Percentiles rank a stretch among this genome's conserved stretches.
Evolutionary conservation across 2,888 invertebrate species (phyloP).

Genomic region (Eulithis testata): DNA sequence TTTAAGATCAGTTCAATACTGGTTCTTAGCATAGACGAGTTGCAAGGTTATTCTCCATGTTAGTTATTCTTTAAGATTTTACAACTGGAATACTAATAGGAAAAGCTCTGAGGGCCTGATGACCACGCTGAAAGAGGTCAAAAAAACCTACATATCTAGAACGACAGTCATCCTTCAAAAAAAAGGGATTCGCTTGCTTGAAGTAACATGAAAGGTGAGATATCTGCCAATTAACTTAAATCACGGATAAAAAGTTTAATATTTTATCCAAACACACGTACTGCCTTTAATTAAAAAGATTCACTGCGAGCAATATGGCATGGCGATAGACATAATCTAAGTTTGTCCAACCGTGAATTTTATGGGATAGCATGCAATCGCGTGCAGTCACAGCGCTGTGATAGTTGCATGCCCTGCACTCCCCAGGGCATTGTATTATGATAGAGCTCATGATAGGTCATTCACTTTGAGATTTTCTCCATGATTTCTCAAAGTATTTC

Average conservation of each 20-base stretch:
- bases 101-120: neutral
- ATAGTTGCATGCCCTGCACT: conserved; percentile 24
- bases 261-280: conserved; percentile 2
- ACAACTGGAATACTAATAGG: too few relatives aligned
- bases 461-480: conserved; percentile 22
- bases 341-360: conserved; percentile 51
- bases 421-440: conserved; percentile 39
- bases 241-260: conserved; percentile 3
- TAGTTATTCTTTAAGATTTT: too few relatives aligned
- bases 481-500: conserved; percentile 2
- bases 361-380: conserved; percentile 45
- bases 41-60: too few relatives aligned
- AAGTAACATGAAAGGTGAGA: conserved; percentile 4
- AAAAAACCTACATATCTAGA: neutral
- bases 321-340: conserved; percentile 29
- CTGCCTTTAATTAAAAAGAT: conserved; percentile 32
- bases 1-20: too few relatives aligned
- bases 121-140: neutral
- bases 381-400: conserved; percentile 32
- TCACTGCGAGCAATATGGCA: conserved; percentile 31
- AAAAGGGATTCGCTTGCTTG: neutral
- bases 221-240: conserved; percentile 8
- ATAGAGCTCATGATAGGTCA: conserved; percentile 25
- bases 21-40: too few relatives aligned
- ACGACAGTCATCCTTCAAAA: neutral